Percentiles rank a stretch among this genome's conserved stretches.
These are phyloP conservation scores for Daktulosphaira vitifoliae DNA, from an alignment of 1,140 invertebrate species.

Conservation along the genomic window DNA sequence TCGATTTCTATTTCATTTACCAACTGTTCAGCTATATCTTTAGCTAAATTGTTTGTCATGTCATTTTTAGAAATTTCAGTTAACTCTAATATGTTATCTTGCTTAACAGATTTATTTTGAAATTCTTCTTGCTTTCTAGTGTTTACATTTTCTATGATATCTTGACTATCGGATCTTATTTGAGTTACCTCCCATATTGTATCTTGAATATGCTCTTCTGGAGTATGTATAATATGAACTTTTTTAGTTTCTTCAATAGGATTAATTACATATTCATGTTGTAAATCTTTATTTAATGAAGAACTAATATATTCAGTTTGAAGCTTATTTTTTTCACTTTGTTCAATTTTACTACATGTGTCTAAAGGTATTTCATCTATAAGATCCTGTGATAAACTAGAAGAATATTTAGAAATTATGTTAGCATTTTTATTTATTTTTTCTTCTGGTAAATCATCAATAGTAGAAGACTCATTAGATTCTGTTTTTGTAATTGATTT, in stretches of 20 bases:
- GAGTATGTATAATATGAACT: constrained; percentile 44
- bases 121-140: constrained; percentile 39
- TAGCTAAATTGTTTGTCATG: constrained; percentile 43
- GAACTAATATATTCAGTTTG: constrained; percentile 40
- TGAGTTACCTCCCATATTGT: constrained; percentile 57
- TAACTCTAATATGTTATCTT: constrained; percentile 40
- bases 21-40: constrained; percentile 34
- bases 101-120: constrained; percentile 39
- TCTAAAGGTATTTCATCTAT: constrained; percentile 49
- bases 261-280: constrained; percentile 46
- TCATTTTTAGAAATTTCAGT: not conserved
- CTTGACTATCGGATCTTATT: constrained; percentile 45
- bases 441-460: constrained; percentile 35
- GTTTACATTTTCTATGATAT: constrained; percentile 40
- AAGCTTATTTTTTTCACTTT: constrained; percentile 43
- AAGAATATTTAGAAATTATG: constrained; percentile 42
- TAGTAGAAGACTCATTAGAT: constrained; percentile 24
- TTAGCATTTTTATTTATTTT: constrained; percentile 39
- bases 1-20: constrained; percentile 34
- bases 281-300: constrained; percentile 20
- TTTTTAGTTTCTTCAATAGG: constrained; percentile 41
- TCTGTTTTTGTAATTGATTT: constrained; percentile 32
- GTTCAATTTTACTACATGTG: constrained; percentile 45
- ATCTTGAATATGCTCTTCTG: constrained; percentile 51
- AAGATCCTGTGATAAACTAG: constrained; percentile 41